Conservation (phyloP, 1,140 invertebrate species). For the Saccostrea echinata region DNA sequence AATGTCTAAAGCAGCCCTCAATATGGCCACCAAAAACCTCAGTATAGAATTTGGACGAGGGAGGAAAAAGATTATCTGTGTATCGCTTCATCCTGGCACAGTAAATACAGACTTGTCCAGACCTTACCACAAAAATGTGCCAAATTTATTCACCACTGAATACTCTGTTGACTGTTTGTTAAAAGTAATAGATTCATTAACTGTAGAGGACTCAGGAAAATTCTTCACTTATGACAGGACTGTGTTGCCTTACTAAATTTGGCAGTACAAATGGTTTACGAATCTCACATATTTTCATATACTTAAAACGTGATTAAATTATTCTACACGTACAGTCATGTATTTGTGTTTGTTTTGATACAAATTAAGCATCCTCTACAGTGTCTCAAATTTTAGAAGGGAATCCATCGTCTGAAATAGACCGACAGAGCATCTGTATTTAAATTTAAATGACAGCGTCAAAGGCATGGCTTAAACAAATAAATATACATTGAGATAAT, state of each 20-base stretch:
- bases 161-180: constrained; percentile 73
- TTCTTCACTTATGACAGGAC: constrained; percentile 69
- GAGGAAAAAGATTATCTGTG: constrained; percentile 72
- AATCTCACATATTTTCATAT: too few relatives aligned
- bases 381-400: too few relatives aligned
- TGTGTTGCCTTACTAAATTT: constrained; percentile 65
- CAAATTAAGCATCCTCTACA: too few relatives aligned
- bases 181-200: constrained; percentile 72
- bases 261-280: too few relatives aligned
- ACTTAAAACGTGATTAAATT: too few relatives aligned
- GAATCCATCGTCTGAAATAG: too few relatives aligned
- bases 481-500: too few relatives aligned
- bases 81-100: constrained; percentile 75
- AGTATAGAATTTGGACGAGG: constrained; percentile 76
- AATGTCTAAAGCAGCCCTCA: constrained; percentile 77
- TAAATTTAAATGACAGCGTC: too few relatives aligned
- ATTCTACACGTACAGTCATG: too few relatives aligned
- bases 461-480: too few relatives aligned
- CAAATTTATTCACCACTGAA: constrained; percentile 72
- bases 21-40: constrained; percentile 77
- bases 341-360: too few relatives aligned
- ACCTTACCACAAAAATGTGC: constrained; percentile 77
- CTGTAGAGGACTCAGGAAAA: constrained; percentile 73
- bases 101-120: constrained; percentile 77
- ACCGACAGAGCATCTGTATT: too few relatives aligned